Conservation (phyloP, 2,888 invertebrate genomes). For the Margaritifera margaritifera region DNA sequence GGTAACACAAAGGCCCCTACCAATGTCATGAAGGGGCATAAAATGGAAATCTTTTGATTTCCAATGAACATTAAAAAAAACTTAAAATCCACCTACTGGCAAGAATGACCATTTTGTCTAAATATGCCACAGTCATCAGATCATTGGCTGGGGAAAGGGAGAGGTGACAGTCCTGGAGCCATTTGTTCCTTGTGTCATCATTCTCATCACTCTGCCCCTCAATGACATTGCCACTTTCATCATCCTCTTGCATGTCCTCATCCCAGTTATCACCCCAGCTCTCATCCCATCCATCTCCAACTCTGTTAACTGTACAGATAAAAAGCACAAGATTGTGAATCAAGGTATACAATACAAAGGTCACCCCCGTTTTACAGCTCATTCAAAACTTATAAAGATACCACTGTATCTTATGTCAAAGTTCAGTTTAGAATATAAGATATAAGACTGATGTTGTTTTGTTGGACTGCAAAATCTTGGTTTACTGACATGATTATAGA, state of each 20-base stretch:
- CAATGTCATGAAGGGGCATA: too few species aligned
- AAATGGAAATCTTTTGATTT: too few species aligned
- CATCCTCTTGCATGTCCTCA: slow-evolving; percentile 37
- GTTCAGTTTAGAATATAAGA: too few species aligned
- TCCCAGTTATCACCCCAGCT: slow-evolving; percentile 67
- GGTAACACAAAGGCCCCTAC: too few species aligned
- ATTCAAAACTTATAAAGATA: too few species aligned
- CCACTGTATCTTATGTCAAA: too few species aligned
- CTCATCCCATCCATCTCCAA: slow-evolving; percentile 57
- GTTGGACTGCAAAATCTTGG: too few species aligned
- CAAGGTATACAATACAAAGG: too few species aligned
- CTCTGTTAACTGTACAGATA: slow-evolving; percentile 6
- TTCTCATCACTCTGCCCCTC: slow-evolving; percentile 21
- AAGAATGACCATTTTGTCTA: slow-evolving; percentile 80
- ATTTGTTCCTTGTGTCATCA: slow-evolving; percentile 72
- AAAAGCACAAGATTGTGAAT: neutral
- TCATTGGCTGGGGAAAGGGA: slow-evolving; percentile 83
- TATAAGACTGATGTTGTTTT: too few species aligned
- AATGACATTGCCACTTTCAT: slow-evolving; percentile 28
- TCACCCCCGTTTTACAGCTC: too few species aligned
- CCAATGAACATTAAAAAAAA: too few species aligned
- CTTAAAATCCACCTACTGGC: slow-evolving; percentile 48
- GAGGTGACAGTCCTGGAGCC: slow-evolving; percentile 81
- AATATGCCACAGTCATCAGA: slow-evolving; percentile 80
- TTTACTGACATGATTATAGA: too few species aligned